Evolutionary conservation across 2,113 vertebrate species (phyloP), one percentile per base, ranked within the genome.

Genomic region (Lamprologus lemairii): DNA sequence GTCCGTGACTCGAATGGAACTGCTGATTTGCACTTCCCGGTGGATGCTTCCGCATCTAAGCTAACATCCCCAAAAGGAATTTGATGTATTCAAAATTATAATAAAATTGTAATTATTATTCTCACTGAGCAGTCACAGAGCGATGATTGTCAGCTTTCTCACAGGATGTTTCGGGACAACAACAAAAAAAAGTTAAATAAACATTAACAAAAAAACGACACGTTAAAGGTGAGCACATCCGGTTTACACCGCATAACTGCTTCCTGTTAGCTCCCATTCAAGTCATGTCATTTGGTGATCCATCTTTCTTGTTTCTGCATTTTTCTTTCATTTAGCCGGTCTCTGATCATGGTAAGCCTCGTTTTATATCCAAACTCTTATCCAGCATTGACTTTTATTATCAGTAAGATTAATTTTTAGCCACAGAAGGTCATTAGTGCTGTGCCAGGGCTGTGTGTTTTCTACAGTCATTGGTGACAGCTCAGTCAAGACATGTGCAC

Each of bases 271-370:
- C 60, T n/a, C 11, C 2, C 4, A 0, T 42, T 17, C 2, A 31
- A 12, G 16, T 14, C 40, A 26, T 33, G 1, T 5, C 31, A 9
- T 55, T n/a, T 55, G 14, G 11, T 26, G 1, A 4, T 28, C 5
- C 47, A 14, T 3, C 5, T 13, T 12, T 63, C 7, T 40, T 28
- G 0, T 49, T 47, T 88, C 8, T 31, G 2, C 33, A 13, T 21
- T 63, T 5, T 45, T n/a, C 14, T 10, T 51, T 1, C 3, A 3
- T 16, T 47, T 9, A 73, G n/a, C n/a, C 2, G 9, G 26, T 60
- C 9, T 3, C 4, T 7, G 1, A 11, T 14, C 80, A 90, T 86
- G 93, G 92, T 92, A 80, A 92, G 89, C 3, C 3, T 78, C 13
- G 0, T 26, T 79, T 19, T 60, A 19, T 17, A 21, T 4, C 65